Evolutionary conservation across 2,888 invertebrate genomes (phyloP).

Genomic region (Nesidiocoris tenuis): DNA sequence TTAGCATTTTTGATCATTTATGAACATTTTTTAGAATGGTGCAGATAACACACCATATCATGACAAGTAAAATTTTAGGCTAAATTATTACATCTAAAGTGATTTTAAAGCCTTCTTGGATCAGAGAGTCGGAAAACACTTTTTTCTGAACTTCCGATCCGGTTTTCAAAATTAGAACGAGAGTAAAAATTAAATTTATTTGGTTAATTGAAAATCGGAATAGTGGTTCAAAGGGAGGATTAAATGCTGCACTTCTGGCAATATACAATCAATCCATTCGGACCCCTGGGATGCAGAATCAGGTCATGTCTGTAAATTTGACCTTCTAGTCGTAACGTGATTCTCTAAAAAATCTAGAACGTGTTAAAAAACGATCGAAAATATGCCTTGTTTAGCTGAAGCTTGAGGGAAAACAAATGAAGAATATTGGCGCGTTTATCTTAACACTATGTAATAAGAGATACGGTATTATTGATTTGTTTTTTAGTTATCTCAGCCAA

Average conservation of each 20-base stretch:
- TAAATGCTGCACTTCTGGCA: not conserved
- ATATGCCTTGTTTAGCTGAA: not conserved
- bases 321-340: not conserved
- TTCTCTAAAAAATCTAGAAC: not conserved
- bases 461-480: not conserved
- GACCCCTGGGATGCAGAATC: not conserved
- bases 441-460: not conserved
- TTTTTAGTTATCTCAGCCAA: not conserved
- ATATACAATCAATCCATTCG: not conserved
- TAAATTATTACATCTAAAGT: no score
- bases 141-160: no score
- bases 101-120: no score
- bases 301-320: not conserved
- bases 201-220: no score
- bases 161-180: no score
- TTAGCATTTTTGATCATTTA: no score
- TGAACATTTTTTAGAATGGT: no score
- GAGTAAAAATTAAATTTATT: no score
- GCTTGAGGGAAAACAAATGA: not conserved
- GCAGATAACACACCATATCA: no score
- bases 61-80: no score
- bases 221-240: no score
- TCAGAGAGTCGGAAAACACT: no score
- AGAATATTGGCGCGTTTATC: not conserved
- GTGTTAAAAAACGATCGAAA: not conserved